phyloP scores from a whole-genome alignment of 2,888 invertebrate genomes.

The Eupeodes latifasciatus region DNA sequence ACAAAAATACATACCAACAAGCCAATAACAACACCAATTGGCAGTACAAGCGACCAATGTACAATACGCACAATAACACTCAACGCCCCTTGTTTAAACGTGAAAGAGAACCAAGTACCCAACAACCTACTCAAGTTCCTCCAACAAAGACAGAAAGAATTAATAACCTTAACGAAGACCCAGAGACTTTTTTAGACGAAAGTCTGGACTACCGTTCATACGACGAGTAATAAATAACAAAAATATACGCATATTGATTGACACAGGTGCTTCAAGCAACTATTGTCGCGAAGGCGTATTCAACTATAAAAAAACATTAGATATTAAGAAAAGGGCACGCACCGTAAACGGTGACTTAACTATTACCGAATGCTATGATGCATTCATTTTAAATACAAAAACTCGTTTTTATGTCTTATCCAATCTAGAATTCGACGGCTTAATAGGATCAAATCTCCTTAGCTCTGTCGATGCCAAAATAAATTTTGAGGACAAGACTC shows the following conservation, averaged over 20 bases:
- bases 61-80: not conserved
- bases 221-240: constrained; percentile 19
- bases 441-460: constrained; percentile 37
- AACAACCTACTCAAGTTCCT: constrained; percentile 10
- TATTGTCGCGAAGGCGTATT: constrained; percentile 42
- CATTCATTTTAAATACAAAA: constrained; percentile 42
- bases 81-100: constrained; percentile 31
- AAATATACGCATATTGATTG: not conserved
- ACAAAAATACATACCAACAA: no score
- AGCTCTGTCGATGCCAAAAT: constrained; percentile 20
- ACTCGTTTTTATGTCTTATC: constrained; percentile 37
- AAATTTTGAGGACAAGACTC: constrained; percentile 24
- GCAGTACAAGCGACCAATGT: no score
- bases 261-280: constrained; percentile 27
- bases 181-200: constrained; percentile 27
- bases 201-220: constrained; percentile 24
- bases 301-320: not conserved
- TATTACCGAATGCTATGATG: constrained; percentile 33
- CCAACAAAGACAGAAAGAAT: constrained; percentile 32
- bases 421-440: constrained; percentile 49
- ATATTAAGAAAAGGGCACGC: not conserved
- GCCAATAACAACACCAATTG: no score
- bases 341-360: constrained; percentile 12
- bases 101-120: constrained; percentile 23
- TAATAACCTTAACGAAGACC: constrained; percentile 38